phyloP scores from a whole-genome alignment of 2,888 invertebrate genomes.

The Xylota segnis region DNA sequence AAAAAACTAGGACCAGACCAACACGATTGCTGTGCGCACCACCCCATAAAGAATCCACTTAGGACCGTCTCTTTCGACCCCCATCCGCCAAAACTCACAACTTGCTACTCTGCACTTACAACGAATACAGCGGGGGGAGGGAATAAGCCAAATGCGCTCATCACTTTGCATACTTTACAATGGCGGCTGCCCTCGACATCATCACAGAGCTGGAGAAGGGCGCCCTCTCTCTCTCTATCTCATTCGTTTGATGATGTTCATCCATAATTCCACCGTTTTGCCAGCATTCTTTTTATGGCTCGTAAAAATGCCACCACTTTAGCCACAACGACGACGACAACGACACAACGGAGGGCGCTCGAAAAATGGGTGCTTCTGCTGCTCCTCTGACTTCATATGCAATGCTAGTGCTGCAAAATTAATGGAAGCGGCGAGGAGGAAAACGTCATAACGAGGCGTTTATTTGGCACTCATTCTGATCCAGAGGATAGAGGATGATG shows the following conservation, averaged over 20 bases:
- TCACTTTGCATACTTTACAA: slow-evolving; percentile 72
- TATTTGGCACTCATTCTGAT: slow-evolving; percentile 69
- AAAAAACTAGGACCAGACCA: slow-evolving; percentile 42
- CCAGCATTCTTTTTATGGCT: slow-evolving; percentile 70
- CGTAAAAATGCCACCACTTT: slow-evolving; percentile 73
- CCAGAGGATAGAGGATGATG: slow-evolving; percentile 59
- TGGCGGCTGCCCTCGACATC: slow-evolving; percentile 39
- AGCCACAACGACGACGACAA: slow-evolving; percentile 57
- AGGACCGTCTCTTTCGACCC: slow-evolving; percentile 17
- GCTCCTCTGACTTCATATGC: slow-evolving; percentile 32
- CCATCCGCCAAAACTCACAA: slow-evolving; percentile 26
- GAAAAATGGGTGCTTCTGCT: slow-evolving; percentile 28
- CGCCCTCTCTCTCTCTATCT: slow-evolving; percentile 18
- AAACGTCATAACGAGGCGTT: slow-evolving; percentile 68
- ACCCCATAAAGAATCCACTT: slow-evolving; percentile 60
- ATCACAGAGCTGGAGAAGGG: slow-evolving; percentile 15
- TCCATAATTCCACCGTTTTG: slow-evolving; percentile 71
- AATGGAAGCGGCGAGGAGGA: slow-evolving; percentile 31
- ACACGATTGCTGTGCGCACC: slow-evolving; percentile 47
- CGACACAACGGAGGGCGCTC: slow-evolving; percentile 27
- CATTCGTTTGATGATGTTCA: slow-evolving; percentile 67
- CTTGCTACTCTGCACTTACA: slow-evolving; percentile 62
- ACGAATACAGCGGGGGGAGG: slow-evolving; percentile 23
- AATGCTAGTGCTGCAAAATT: slow-evolving; percentile 54
- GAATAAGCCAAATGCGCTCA: slow-evolving; percentile 53